These are phyloP conservation scores for Brachionichthys hirsutus DNA, from an alignment of 2,113 vertebrate species.

Conservation along the genomic window DNA sequence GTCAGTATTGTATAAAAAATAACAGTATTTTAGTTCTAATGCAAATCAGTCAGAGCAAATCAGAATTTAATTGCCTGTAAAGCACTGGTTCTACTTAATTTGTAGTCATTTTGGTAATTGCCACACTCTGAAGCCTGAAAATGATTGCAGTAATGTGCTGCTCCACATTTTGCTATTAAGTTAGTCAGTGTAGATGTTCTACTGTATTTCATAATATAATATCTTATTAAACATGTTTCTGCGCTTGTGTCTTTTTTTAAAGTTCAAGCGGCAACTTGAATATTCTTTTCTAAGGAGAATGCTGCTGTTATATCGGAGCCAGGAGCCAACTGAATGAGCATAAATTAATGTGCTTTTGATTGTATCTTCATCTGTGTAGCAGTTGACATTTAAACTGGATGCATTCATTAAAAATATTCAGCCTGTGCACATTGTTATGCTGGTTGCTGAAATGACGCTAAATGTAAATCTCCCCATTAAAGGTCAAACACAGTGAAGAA, in stretches of 20 bases:
- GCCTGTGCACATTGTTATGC: constrained; percentile 10
- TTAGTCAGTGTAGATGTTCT: too few relatives aligned
- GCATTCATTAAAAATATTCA: constrained; percentile 25
- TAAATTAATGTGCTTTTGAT: constrained; percentile 30
- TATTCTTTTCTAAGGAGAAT: constrained; percentile 5
- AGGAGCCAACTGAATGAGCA: neutral
- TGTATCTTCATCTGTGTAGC: constrained; percentile 12
- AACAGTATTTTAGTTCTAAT: neutral
- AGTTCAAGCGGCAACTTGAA: too few relatives aligned
- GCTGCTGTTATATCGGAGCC: neutral
- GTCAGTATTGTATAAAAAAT: neutral
- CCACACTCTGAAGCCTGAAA: neutral
- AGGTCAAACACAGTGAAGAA: constrained; percentile 9
- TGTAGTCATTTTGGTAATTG: constrained; percentile 20
- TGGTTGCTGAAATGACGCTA: constrained; percentile 21
- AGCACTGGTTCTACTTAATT: constrained; percentile 12
- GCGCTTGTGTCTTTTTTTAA: too few relatives aligned
- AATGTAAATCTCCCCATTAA: constrained; percentile 31
- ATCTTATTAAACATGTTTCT: too few relatives aligned
- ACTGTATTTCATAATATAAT: too few relatives aligned
- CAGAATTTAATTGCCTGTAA: constrained; percentile 24
- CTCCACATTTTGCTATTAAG: constrained; percentile 4
- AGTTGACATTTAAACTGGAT: constrained; percentile 49
- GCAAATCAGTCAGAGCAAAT: neutral
- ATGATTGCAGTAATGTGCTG: constrained; percentile 1